A percentile compares a stretch with the other conserved stretches of the same genome.
Conservation (phyloP, 2,888 invertebrate species). For the Brachypalpus laphriformis region DNA sequence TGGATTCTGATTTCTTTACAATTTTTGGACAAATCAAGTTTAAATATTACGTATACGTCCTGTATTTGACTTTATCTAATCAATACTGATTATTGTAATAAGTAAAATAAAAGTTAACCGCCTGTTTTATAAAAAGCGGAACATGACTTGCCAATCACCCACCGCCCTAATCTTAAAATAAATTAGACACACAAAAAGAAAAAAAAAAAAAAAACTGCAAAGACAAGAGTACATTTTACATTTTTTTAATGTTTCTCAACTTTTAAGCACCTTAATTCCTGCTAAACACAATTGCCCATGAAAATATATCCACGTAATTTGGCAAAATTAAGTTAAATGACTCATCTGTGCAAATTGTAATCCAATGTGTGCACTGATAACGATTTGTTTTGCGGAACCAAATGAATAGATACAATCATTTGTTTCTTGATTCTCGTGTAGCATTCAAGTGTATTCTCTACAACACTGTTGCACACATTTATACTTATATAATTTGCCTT, state of each 20-base stretch:
- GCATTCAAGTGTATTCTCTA: no score
- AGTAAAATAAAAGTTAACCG: neutral
- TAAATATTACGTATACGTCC: no score
- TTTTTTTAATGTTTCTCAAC: no score
- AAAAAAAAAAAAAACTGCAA: no score
- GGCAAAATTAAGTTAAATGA: neutral
- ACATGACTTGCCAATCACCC: neutral
- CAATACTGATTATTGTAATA: neutral
- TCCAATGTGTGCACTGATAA: neutral
- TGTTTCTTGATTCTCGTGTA: no score
- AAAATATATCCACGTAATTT: neutral
- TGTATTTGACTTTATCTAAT: conserved; percentile 10
- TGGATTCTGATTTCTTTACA: no score
- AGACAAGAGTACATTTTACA: no score
- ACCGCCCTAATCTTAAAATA: neutral
- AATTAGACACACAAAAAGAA: neutral
- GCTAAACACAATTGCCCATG: neutral
- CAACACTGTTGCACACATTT: neutral
- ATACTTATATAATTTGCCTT: neutral
- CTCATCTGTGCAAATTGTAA: neutral
- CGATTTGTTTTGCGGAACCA: neutral
- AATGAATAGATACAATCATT: neutral
- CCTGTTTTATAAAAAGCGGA: no score
- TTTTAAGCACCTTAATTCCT: neutral
- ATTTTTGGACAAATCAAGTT: no score